Evolutionary conservation across 2,888 invertebrate genomes (phyloP).

Genomic region (Apamea sordens): DNA sequence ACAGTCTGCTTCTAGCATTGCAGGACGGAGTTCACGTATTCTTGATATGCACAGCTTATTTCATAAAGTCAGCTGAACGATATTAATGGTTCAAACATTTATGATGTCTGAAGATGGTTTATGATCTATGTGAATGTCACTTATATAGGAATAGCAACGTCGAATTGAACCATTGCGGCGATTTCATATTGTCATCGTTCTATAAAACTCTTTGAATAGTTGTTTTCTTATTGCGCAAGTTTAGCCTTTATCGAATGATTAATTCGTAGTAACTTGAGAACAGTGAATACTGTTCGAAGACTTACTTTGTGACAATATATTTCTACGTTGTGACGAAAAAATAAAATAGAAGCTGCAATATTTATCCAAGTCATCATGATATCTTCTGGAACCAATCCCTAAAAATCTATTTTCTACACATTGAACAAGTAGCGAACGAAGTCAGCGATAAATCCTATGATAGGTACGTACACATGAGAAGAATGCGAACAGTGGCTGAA

Average conservation of each 20-base stretch:
- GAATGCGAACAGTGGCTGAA: constrained; percentile 65
- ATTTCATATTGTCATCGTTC: background rate
- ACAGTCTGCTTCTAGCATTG: background rate
- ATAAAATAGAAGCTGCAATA: background rate
- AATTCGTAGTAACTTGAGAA: background rate
- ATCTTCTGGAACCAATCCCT: constrained; percentile 9
- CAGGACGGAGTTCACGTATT: constrained; percentile 24
- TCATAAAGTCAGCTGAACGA: constrained; percentile 8
- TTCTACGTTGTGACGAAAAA: background rate
- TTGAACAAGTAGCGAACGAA: constrained; percentile 43
- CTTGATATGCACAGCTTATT: constrained; percentile 12
- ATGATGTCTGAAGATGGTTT: background rate
- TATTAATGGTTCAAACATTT: constrained; percentile 21
- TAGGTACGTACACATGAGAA: constrained; percentile 51
- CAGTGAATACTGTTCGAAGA: background rate
- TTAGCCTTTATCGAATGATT: too few relatives aligned
- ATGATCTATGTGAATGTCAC: background rate
- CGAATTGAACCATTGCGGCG: background rate
- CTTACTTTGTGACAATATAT: background rate
- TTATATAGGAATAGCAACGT: background rate
- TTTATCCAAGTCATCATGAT: constrained; percentile 17
- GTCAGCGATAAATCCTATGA: constrained; percentile 59
- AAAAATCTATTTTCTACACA: constrained; percentile 50
- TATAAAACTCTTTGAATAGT: background rate
- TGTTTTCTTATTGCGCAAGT: background rate